A percentile compares a stretch with the other conserved stretches of the same genome.
phyloP scores from a whole-genome alignment of 2,797 vertebrate species.

The Intellagama lesueurii region DNA sequence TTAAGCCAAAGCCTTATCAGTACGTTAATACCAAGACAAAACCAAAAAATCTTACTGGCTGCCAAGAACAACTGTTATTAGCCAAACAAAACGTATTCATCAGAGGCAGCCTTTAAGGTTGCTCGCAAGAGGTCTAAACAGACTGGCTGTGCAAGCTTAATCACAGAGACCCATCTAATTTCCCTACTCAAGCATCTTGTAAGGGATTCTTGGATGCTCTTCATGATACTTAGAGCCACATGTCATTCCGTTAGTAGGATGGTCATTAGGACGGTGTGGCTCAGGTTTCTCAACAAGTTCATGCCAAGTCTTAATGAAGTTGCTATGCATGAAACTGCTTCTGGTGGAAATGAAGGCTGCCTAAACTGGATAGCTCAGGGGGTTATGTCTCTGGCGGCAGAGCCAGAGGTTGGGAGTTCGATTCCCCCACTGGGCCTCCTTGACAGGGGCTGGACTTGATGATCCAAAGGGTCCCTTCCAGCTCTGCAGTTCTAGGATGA shows the following conservation, averaged over 20 bases:
- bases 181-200: slow-evolving; percentile 79
- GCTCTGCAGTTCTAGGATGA: too few relatives aligned
- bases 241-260: slow-evolving; percentile 77
- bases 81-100: slow-evolving; percentile 79
- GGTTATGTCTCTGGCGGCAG: too few relatives aligned
- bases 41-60: slow-evolving; percentile 66
- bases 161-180: slow-evolving; percentile 84
- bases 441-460: too few relatives aligned
- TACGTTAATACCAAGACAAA: slow-evolving; percentile 74
- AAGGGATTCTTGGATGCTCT: slow-evolving; percentile 81
- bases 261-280: slow-evolving; percentile 76
- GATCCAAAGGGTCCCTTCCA: too few relatives aligned
- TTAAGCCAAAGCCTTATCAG: slow-evolving; percentile 78
- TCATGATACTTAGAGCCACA: slow-evolving; percentile 80
- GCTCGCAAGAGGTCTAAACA: slow-evolving; percentile 80
- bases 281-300: slow-evolving; percentile 81
- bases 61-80: slow-evolving; percentile 67
- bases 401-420: too few relatives aligned
- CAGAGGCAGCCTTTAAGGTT: slow-evolving; percentile 75
- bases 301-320: slow-evolving; percentile 78
- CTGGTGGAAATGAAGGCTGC: slow-evolving; percentile 80
- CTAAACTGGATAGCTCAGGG: slow-evolving; percentile 56
- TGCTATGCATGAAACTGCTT: slow-evolving; percentile 80
- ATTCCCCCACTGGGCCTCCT: too few relatives aligned
- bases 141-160: slow-evolving; percentile 81